A percentile compares a stretch with the other conserved stretches of the same genome.
These are phyloP conservation scores for Liopterus haemorrhoidalis DNA, from an alignment of 2,888 invertebrate species.

Conservation along the genomic window DNA sequence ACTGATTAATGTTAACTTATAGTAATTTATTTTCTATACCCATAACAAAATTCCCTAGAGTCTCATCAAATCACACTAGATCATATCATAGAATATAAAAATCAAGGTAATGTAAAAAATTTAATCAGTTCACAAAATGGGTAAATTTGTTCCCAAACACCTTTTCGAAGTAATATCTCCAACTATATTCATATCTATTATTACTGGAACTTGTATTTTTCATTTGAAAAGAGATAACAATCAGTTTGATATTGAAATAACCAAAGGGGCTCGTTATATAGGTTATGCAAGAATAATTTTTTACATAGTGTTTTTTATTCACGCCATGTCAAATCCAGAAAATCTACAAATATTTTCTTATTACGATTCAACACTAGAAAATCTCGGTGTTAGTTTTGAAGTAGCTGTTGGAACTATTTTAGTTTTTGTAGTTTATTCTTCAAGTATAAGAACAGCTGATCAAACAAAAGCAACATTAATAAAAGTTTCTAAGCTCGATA, in stretches of 20 bases:
- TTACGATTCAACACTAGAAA: slow-evolving; percentile 12
- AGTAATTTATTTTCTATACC: no score
- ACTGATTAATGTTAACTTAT: no score
- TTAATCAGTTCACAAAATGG: slow-evolving; percentile 3
- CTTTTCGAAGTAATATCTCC: slow-evolving; percentile 14
- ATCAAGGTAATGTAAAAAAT: no score
- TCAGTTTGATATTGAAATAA: slow-evolving; percentile 2
- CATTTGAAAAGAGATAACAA: slow-evolving; percentile 7
- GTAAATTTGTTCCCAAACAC: slow-evolving; percentile 6
- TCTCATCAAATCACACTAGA: no score
- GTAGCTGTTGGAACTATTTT: slow-evolving; percentile 10
- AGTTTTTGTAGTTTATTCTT: slow-evolving; percentile 11
- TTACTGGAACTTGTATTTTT: slow-evolving; percentile 12
- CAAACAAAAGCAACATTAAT: slow-evolving; percentile 6
- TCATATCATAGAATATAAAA: no score
- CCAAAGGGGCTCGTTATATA: slow-evolving; percentile 9
- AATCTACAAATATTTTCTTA: slow-evolving; percentile 15
- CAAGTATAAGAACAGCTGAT: slow-evolving; percentile 7
- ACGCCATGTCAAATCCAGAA: slow-evolving; percentile 7
- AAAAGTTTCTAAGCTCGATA: slow-evolving; percentile 8
- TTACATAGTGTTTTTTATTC: slow-evolving; percentile 7
- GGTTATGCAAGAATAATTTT: slow-evolving; percentile 1
- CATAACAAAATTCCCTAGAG: no score
- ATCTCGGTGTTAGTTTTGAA: slow-evolving; percentile 14
- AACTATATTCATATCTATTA: slow-evolving; percentile 9